Evolutionary conservation across 2,797 vertebrate genomes (phyloP), one percentile per base, ranked within the genome.

Genomic region (Hoplostethus mediterraneus): DNA sequence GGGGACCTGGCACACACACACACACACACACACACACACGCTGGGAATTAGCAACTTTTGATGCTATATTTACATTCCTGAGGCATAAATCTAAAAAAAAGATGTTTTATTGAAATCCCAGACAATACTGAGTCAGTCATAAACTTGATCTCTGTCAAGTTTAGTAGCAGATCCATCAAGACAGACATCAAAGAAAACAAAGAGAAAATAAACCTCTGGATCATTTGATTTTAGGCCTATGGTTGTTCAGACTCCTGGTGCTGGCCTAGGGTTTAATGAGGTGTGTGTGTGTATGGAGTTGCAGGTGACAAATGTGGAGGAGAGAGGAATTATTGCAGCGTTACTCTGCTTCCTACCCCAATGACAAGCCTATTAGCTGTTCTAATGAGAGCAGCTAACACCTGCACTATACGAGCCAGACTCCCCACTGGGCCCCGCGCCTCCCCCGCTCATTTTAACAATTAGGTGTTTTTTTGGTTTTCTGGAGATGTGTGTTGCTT

Each of bases 261-360:
- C 30, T 67, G 70, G 4, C 61, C 42, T 21, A 38, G 51, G 52
- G 66, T 71, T 62, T 75, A 83, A 80, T 77, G 78, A 75, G 67
- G 64, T 75, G 33, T 60, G 59, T 60, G 59, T 67, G 51, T 53
- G 9, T 33, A n/a, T 8, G 17, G 57, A 58, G 12, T 28, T 65
- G 70, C 42, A 67, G 59, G 48, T 80, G 67, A 73, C 51, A 67
- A 55, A 44, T 65, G 63, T 68, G 31, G 42, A 48, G 36, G 66
- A n/a, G 42, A 64, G 71, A 70, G 51, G 38, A 74, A 70, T 65
- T 73, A 73, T 77, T 53, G 38, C 0, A 3, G 52, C 30, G 83
- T 80, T 82, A 68, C 82, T 89, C 71, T 79, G 63, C 60, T 45
- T 69, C 60, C 67, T 79, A 74, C 85, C 52, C 51, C 73, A 61